These are phyloP conservation scores for Chlorodrepanis virens DNA, from an alignment of 2,113 vertebrate genomes.

Conservation along the genomic window DNA sequence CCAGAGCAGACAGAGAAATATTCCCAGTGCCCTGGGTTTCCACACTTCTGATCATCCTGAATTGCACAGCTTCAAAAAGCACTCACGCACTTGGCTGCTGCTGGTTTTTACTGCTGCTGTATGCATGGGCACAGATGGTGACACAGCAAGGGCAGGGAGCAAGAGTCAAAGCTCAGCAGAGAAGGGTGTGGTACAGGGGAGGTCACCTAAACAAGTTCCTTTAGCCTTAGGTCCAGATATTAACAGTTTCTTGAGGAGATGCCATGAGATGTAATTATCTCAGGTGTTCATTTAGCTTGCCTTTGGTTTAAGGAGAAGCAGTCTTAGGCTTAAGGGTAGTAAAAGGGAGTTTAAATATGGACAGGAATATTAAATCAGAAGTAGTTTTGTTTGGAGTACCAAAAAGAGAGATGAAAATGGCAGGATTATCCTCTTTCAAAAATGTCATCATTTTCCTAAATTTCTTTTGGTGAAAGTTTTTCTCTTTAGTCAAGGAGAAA, in stretches of 20 bases:
- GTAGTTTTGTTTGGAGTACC: background rate
- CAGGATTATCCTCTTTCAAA: background rate
- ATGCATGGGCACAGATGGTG: no score
- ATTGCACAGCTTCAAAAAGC: background rate
- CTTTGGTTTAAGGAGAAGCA: background rate
- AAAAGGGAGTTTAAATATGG: background rate
- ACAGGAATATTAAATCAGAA: background rate
- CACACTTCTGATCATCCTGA: background rate
- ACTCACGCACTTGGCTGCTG: accelerated
- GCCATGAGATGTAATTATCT: background rate
- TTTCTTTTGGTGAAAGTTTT: background rate
- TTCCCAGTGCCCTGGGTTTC: no score
- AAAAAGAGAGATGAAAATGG: background rate
- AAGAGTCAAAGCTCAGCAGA: background rate
- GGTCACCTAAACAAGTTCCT: background rate
- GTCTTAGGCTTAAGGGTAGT: background rate
- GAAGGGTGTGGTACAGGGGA: no score
- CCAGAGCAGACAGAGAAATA: no score
- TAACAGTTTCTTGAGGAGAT: background rate
- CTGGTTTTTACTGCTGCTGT: background rate
- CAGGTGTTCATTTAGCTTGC: background rate
- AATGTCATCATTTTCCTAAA: background rate
- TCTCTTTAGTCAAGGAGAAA: background rate
- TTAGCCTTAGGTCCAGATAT: background rate
- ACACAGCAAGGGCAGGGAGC: background rate